phyloP scores from a whole-genome alignment of 2,888 invertebrate genomes.

The Noctua pronuba region DNA sequence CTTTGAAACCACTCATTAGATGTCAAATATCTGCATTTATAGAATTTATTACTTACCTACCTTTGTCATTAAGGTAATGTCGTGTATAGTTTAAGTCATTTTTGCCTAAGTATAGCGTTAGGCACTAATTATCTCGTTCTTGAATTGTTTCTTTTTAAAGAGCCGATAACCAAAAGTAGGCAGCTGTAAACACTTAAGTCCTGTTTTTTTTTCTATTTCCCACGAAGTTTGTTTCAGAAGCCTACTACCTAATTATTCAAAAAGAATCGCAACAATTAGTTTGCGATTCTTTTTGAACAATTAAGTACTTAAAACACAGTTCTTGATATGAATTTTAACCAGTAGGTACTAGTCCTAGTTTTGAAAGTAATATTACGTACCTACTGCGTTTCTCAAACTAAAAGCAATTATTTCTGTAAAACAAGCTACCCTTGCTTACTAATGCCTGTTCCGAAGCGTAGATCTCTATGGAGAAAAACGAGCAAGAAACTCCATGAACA shows the following conservation, averaged over 20 bases:
- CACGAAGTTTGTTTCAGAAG: neutral
- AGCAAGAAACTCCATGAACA: neutral
- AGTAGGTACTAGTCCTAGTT: neutral
- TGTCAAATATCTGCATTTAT: conserved; percentile 5
- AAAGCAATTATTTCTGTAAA: neutral
- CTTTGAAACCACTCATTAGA: conserved; percentile 23
- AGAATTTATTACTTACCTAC: neutral
- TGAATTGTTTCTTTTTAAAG: neutral
- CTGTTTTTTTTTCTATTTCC: neutral
- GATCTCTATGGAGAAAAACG: too few relatives aligned
- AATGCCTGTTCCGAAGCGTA: too few relatives aligned
- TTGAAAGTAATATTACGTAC: neutral
- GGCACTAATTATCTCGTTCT: neutral
- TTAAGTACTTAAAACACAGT: neutral
- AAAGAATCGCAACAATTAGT: too few relatives aligned
- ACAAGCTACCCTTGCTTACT: too few relatives aligned
- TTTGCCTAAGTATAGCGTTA: neutral
- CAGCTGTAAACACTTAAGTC: neutral
- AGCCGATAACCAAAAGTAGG: neutral
- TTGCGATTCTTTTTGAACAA: neutral
- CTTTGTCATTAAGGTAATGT: neutral
- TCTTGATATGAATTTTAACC: neutral
- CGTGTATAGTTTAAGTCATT: neutral
- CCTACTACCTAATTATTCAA: neutral
- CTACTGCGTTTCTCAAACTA: neutral